These are phyloP conservation scores for Dermochelys coriacea DNA, from an alignment of 2,797 vertebrate genomes.

Conservation along the genomic window DNA sequence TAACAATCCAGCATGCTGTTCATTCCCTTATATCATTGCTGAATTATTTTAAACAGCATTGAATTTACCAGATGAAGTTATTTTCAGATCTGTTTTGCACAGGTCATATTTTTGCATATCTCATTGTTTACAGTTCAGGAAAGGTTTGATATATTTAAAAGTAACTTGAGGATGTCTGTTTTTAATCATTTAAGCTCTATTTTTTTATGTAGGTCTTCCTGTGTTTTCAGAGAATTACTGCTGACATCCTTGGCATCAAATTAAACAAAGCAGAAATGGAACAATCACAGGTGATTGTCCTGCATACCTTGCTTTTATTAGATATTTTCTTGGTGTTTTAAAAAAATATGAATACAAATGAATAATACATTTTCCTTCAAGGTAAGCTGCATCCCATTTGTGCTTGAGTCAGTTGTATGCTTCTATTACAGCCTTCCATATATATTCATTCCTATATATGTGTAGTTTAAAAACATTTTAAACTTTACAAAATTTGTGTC, in stretches of 20 bases:
- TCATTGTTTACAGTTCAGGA: slow-evolving; percentile 78
- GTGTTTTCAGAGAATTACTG: slow-evolving; percentile 97
- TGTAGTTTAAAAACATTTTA: background rate
- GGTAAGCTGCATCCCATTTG: background rate
- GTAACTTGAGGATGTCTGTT: slow-evolving; percentile 76
- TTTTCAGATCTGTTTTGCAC: slow-evolving; percentile 71
- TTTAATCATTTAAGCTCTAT: slow-evolving; percentile 78
- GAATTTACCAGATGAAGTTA: slow-evolving; percentile 67
- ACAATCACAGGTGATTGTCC: slow-evolving; percentile 95
- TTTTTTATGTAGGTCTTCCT: slow-evolving; percentile 90
- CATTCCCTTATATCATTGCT: slow-evolving; percentile 62
- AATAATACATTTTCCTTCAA: slow-evolving; percentile 14
- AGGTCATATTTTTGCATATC: slow-evolving; percentile 72
- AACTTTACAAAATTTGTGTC: background rate
- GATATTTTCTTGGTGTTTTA: slow-evolving; percentile 10
- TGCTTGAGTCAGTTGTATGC: background rate
- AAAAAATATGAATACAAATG: background rate
- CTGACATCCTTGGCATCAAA: slow-evolving; percentile 97
- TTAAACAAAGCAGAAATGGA: slow-evolving; percentile 99
- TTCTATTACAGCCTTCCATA: background rate
- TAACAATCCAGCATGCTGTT: slow-evolving; percentile 51
- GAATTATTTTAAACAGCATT: slow-evolving; percentile 71
- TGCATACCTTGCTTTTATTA: slow-evolving; percentile 43
- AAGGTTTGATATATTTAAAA: slow-evolving; percentile 76
- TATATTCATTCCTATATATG: background rate